A percentile compares a stretch with the other conserved stretches of the same genome.
Conservation (phyloP, 2,113 vertebrate genomes). For the Siniperca chuatsi region DNA sequence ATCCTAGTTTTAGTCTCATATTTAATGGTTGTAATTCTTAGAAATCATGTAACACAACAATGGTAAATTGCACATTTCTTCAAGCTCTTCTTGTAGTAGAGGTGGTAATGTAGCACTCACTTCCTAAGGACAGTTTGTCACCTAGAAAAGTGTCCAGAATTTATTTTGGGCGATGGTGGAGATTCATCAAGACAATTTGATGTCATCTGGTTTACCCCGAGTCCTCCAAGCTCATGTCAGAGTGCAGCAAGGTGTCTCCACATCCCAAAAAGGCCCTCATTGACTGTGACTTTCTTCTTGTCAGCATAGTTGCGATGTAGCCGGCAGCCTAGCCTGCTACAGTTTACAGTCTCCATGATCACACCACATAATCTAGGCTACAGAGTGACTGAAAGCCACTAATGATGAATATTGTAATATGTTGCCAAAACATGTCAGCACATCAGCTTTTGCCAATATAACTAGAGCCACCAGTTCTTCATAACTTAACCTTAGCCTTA, state of each 20-base stretch:
- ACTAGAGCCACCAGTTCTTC: neutral
- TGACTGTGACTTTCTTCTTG: conserved; percentile 24
- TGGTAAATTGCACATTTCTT: neutral
- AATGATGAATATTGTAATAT: conserved; percentile 10
- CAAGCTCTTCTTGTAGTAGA: neutral
- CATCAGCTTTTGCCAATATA: neutral
- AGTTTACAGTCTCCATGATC: neutral
- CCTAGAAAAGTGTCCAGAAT: neutral
- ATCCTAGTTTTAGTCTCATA: neutral
- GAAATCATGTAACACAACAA: neutral
- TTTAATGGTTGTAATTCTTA: neutral
- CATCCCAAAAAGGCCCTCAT: neutral
- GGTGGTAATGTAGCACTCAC: neutral
- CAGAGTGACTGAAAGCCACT: neutral
- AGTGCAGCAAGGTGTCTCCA: neutral
- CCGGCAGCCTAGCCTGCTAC: conserved; percentile 10
- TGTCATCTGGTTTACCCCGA: conserved; percentile 19
- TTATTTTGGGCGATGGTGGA: conserved; percentile 17
- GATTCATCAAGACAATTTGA: conserved; percentile 43
- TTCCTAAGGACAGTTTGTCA: neutral
- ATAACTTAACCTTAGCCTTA: neutral
- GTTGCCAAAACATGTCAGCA: conserved; percentile 10
- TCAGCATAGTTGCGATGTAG: neutral
- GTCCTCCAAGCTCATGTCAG: neutral
- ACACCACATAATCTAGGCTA: neutral